Evolutionary conservation across 2,888 invertebrate species (phyloP).

Genomic region (Lasioglossum calceatum): DNA sequence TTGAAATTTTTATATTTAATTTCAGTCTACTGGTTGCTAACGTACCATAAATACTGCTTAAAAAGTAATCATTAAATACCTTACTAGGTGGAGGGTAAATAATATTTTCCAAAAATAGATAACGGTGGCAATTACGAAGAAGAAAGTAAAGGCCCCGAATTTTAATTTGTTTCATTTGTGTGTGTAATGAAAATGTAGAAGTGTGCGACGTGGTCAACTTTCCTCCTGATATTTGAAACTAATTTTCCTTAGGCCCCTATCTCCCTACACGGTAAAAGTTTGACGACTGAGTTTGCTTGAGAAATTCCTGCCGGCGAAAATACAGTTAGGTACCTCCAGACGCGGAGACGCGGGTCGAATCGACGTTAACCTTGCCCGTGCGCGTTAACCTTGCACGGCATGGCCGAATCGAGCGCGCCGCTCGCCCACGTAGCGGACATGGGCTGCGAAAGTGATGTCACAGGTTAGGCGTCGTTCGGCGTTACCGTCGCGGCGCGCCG

Average conservation of each 20-base stretch:
- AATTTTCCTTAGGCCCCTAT: not conserved
- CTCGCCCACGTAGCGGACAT: slow-evolving; percentile 37
- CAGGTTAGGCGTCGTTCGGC: slow-evolving; percentile 11
- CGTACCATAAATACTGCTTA: no score
- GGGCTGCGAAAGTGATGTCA: slow-evolving; percentile 53
- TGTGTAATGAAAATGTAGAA: no score
- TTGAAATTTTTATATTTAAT: no score
- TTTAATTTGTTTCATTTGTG: no score
- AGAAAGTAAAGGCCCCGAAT: no score
- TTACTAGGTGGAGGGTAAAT: no score
- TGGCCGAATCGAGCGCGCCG: slow-evolving; percentile 45
- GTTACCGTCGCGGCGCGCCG: not conserved
- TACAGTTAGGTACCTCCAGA: slow-evolving; percentile 25
- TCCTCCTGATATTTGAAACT: not conserved
- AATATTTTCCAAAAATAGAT: no score
- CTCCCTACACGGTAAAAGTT: not conserved
- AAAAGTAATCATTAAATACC: no score
- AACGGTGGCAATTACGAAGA: no score
- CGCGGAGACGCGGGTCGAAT: slow-evolving; percentile 38
- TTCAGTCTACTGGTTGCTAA: no score
- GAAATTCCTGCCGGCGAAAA: not conserved
- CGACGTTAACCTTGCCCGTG: slow-evolving; percentile 60
- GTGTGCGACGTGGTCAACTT: not conserved
- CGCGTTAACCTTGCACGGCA: slow-evolving; percentile 61
- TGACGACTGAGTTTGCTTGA: not conserved